These are phyloP conservation scores for Falcunculus frontatus DNA, from an alignment of 2,113 vertebrate species.

Conservation along the genomic window DNA sequence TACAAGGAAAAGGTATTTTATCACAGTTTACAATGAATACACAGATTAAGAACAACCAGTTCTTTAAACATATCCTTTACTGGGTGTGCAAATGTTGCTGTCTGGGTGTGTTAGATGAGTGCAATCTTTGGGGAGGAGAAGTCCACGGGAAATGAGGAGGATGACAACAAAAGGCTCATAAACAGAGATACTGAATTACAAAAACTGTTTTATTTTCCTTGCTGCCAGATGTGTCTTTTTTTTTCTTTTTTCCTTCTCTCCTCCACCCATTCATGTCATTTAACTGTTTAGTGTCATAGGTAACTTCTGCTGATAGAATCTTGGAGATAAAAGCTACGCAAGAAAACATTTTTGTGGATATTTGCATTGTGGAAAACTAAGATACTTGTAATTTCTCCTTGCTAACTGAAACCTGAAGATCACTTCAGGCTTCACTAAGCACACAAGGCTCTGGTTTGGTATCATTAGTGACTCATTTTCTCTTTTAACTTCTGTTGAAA, in stretches of 20 bases:
- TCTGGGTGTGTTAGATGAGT: background rate
- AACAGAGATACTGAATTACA: background rate
- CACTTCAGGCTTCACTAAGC: constrained; percentile 69
- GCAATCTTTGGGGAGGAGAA: background rate
- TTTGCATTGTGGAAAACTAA: constrained; percentile 41
- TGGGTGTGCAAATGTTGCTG: background rate
- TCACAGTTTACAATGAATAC: background rate
- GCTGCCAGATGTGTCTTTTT: background rate
- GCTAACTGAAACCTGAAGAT: constrained; percentile 61
- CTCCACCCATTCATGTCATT: background rate
- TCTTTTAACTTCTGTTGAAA: constrained; percentile 77
- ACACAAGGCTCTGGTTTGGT: constrained; percentile 71
- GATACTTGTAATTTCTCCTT: background rate
- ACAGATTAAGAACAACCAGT: background rate
- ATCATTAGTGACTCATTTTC: constrained; percentile 77
- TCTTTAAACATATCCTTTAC: background rate
- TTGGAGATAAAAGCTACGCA: constrained; percentile 16
- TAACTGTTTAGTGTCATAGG: background rate
- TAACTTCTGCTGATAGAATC: background rate
- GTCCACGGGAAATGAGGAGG: background rate
- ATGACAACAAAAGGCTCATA: background rate
- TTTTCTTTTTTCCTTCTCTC: background rate
- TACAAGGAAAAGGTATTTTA: background rate
- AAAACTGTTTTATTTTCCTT: background rate
- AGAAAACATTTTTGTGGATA: constrained; percentile 20